Base-by-base conservation (phyloP, 2,113 vertebrate species). In the Oreocharis arfaki region DNA sequence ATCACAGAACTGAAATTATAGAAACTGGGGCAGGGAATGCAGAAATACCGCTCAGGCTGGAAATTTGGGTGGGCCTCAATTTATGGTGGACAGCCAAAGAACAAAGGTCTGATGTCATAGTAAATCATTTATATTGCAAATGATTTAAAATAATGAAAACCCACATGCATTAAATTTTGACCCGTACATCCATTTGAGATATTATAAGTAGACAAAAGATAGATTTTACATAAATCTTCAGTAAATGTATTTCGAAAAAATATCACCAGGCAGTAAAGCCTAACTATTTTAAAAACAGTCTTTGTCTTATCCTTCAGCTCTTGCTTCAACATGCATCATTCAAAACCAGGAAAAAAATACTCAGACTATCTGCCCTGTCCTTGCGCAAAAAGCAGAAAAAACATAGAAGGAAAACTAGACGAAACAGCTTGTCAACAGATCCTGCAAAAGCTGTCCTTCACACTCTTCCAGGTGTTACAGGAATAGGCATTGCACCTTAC, bases 171-270 rank as follows among this genome's bases (percentile, higher is more conserved):
- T 97, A 96, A 89, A 96, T 95, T 96, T 97, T 92, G 95, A 95
- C 96, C 95, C 73, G 76, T 89, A 96, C 93, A 92, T 93, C 90
- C 88, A 96, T 93, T 95, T 94, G 76, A 92, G 73, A 76, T 94
- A 92, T 93, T 95, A 89, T 93, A 96, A 96, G 93, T 79, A 96
- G 96, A 89, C 93, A 94, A 96, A 96, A 91, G 86, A 96, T 92
- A 95, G 96, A 97, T 97, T 97, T 94, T 95, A 92, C 96, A 96
- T 97, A 97, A 95, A 96, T 97, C 93, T 95, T 88, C 73, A 60
- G 65, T 88, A 96, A 94, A 96, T 90, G 93, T 96, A 87, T 63
- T 96, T 93, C 0, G 1, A 93, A 95, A 95, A 96, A 93, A 79
- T 89, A 93, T 83, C 80, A 83, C 65, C 52, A 90, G 56, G 60